Percentiles rank a stretch among this genome's conserved stretches.
Evolutionary conservation across 1,140 invertebrate genomes (phyloP).

Genomic region (Muscidifurax raptorellus): DNA sequence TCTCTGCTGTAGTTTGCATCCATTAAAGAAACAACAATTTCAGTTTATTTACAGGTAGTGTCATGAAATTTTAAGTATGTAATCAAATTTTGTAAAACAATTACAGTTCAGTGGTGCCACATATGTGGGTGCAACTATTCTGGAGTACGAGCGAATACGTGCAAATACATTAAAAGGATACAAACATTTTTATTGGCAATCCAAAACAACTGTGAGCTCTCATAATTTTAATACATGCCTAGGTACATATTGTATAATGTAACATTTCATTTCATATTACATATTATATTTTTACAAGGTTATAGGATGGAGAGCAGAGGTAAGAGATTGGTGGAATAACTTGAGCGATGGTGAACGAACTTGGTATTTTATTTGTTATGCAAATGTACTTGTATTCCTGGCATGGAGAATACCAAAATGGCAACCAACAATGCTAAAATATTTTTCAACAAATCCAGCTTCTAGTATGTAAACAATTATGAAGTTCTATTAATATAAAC

Average conservation of each 20-base stretch:
- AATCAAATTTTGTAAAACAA: conserved; percentile 29
- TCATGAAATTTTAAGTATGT: conserved; percentile 14
- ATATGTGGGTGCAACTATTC: conserved; percentile 86
- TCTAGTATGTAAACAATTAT: conserved; percentile 77
- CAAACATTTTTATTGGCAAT: conserved; percentile 72
- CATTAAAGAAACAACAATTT: background rate
- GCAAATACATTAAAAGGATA: conserved; percentile 77
- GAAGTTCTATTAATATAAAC: background rate
- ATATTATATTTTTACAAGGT: conserved; percentile 59
- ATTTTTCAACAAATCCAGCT: conserved; percentile 89
- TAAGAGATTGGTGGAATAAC: conserved; percentile 85
- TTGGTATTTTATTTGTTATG: conserved; percentile 86
- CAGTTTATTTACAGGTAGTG: conserved; percentile 24
- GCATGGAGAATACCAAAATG: conserved; percentile 87
- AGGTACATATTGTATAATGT: conserved; percentile 16
- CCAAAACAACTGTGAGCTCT: conserved; percentile 68
- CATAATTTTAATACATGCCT: conserved; percentile 39
- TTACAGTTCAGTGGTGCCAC: conserved; percentile 84
- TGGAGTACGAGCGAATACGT: conserved; percentile 91
- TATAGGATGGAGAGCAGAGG: conserved; percentile 77
- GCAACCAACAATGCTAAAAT: conserved; percentile 86
- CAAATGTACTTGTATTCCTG: conserved; percentile 88
- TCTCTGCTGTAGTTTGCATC: conserved; percentile 15
- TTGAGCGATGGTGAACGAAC: conserved; percentile 85
- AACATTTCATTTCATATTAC: conserved; percentile 50